Percentiles rank a stretch among this genome's conserved stretches.
Evolutionary conservation across 2,797 vertebrate species (phyloP).

Genomic region (Mallotus villosus): DNA sequence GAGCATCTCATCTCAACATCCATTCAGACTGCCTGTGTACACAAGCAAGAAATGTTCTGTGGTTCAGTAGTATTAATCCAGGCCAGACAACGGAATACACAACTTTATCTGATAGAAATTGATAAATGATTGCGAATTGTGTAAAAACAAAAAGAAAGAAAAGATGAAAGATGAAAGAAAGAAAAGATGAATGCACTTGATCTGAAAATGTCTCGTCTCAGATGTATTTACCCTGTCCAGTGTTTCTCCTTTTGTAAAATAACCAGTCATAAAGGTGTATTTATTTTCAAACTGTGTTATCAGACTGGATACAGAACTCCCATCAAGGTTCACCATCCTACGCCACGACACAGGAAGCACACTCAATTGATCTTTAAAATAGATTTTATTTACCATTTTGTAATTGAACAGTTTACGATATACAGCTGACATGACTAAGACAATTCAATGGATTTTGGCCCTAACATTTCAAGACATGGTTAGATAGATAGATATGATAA

Average conservation of each 20-base stretch:
- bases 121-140: no score
- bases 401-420: conserved; percentile 83
- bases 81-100: no score
- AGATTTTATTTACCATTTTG: conserved; percentile 85
- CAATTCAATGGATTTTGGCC: conserved; percentile 80
- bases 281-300: neutral
- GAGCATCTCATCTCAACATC: no score
- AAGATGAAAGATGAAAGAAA: no score
- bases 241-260: neutral
- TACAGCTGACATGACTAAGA: conserved; percentile 81
- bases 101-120: no score
- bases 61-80: no score
- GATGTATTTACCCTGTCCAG: neutral
- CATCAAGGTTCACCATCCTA: neutral
- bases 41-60: no score
- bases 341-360: conserved; percentile 1
- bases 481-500: conserved; percentile 73
- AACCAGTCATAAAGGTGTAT: neutral
- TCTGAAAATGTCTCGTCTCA: neutral
- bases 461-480: conserved; percentile 76
- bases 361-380: conserved; percentile 80
- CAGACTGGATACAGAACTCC: neutral
- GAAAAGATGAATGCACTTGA: neutral
- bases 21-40: no score
- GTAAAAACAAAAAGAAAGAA: no score